Evolutionary conservation across 2,113 vertebrate genomes (phyloP), one percentile per base, ranked within the genome.

Genomic region (Falco punctatus): DNA sequence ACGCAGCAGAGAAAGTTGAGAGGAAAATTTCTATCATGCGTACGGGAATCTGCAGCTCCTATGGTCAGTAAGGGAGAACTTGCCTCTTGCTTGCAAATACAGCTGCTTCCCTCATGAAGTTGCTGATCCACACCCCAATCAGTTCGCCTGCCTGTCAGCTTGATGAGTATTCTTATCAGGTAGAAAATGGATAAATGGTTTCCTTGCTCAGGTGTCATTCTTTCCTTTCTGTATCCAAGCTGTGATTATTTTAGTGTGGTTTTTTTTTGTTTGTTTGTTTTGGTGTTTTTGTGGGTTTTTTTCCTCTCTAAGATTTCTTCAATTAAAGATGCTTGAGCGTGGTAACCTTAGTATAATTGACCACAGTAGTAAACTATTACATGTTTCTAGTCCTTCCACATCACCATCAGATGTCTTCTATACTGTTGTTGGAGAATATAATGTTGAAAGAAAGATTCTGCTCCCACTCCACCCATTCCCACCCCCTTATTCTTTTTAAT

Each of bases 1-100:
- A 54, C 3, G 6, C 2, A 27, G 16, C 10, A 7, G n/a, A 23
- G 6, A 4, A 46, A 61, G 3, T 10, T 52, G 15, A 77, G 40
- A 62, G 10, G 38, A 35, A 71, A 49, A 15, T 1, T 49, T 72
- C 30, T 40, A 77, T 28, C 0, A 0, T 15, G 1, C 64, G 0
- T 33, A 4, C 40, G 19, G 40, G 17, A 46, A 52, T 23, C 15
- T 90, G 27, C 19, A 70, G 20, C 16, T 79, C 10, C 15, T 40
- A 2, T 26, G 5, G 13, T 44, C 32, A 66, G 27, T 65, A 64
- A 54, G 30, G 20, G 19, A 70, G 38, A 62, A 46, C 8, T 66
- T 78, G 7, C 20, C 8, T 79, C 40, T 42, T n/a, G 22, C 6
- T 49, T 58, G 24, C 11, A 59, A 75, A 54, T 26, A 22, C 0